Base-by-base conservation (phyloP, 2,888 invertebrate species). In the Pecten maximus region DNA sequence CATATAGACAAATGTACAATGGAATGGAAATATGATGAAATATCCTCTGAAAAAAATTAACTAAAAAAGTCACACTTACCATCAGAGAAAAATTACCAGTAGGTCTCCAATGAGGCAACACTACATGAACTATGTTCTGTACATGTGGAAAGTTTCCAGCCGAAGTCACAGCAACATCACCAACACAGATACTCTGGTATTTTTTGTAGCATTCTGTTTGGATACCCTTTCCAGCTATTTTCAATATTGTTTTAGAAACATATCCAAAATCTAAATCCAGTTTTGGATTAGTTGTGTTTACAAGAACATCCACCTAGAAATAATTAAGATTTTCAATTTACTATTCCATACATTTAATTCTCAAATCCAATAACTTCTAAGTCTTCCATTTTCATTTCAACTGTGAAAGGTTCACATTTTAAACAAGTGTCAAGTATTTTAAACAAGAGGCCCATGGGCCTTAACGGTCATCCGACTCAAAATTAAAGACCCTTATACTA, bases 291-390 rank as follows among this genome's bases (percentile, higher is more conserved):
- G 92, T 91, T 39, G 93, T 91, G 90, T 93, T 94, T 0, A 94
- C 93, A 23, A 94, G 90, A 1, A 93, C 93, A 93, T 94, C 94
- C 60, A 91, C 92, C 94, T 94, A 40, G 23, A 92, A 87, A n/a
- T n/a, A 48, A 40, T 15, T 23, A 74, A 60, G 28, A 60, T 28
- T 6, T 60, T 28, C n/a, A n/a, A n/a, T n/a, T n/a, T n/a, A n/a
- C n/a, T n/a, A n/a, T n/a, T n/a, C n/a, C n/a, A n/a, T n/a, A n/a
- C n/a, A n/a, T n/a, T n/a, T n/a, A n/a, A n/a, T n/a, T n/a, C n/a
- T n/a, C n/a, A n/a, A n/a, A n/a, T n/a, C n/a, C n/a, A n/a, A n/a
- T n/a, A n/a, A n/a, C n/a, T n/a, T n/a, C n/a, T n/a, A n/a, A n/a
- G n/a, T n/a, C n/a, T n/a, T n/a, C n/a, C n/a, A n/a, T n/a, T n/a